Evolutionary conservation across 1,140 invertebrate genomes (phyloP).

Genomic region (Yoshiicerus persimilis): DNA sequence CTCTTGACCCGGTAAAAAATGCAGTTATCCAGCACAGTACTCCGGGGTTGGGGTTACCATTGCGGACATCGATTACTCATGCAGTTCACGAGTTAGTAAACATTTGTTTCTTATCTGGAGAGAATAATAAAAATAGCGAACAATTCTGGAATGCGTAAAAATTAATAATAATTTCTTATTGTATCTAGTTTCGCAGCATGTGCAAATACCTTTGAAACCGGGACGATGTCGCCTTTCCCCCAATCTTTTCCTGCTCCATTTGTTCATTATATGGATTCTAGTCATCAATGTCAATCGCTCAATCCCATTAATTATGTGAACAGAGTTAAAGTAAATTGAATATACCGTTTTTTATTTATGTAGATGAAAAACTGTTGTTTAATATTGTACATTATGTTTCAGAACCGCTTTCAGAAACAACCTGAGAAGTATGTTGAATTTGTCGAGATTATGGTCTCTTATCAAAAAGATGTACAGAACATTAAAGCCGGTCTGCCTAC

Average conservation of each 20-base stretch:
- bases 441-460: slow-evolving; percentile 94
- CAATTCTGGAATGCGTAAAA: too few species aligned
- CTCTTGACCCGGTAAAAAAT: background rate
- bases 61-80: background rate
- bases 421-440: slow-evolving; percentile 98
- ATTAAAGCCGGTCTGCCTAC: slow-evolving; percentile 72
- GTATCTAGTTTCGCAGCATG: background rate
- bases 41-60: background rate
- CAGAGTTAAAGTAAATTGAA: slow-evolving; percentile 86
- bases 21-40: slow-evolving; percentile 26
- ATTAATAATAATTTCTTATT: too few species aligned
- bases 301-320: slow-evolving; percentile 99
- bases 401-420: slow-evolving; percentile 95
- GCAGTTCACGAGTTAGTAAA: background rate
- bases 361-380: background rate
- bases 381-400: slow-evolving; percentile 51
- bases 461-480: slow-evolving; percentile 93
- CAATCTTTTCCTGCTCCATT: slow-evolving; percentile 48
- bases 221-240: slow-evolving; percentile 32
- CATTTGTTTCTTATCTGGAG: slow-evolving; percentile 11
- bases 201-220: slow-evolving; percentile 23
- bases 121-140: too few species aligned
- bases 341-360: background rate
- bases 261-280: slow-evolving; percentile 52
- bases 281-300: slow-evolving; percentile 83